Base-by-base conservation (phyloP, 2,888 invertebrate genomes). In the Elmis aenea region DNA sequence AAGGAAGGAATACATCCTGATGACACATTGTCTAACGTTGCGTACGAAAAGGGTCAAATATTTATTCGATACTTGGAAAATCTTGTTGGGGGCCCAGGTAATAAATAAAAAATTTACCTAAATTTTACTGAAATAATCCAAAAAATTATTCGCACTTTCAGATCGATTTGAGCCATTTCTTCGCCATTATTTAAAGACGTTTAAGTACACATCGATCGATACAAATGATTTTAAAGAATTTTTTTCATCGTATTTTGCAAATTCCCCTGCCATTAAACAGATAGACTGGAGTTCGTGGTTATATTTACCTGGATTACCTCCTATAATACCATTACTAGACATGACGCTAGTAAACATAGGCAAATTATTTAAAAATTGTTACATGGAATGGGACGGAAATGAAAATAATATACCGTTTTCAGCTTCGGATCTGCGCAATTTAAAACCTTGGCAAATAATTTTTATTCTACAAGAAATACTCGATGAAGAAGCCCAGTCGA, bases 31-130 rank as follows among this genome's bases (percentile, higher is more conserved):
- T 90, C 90, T 0, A 70, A 75, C 3, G 83, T 95, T 18, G 94
- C 95, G 1, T 95, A 96, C 63, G 90, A 92, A 62, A 96, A 96
- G 68, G 94, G 96, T 1, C 72, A 87, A 69, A 82, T 87, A 1
- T 85, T 96, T 58, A 74, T 96, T 14, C 84, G 88, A 54, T 88
- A 90, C 65, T 68, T 96, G 36, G 95, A 96, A 66, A 77, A 81
- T 48, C 61, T 82, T 3, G 70, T 88, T 14, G 94, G 93, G 18
- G 91, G 92, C 5, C 79, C 87, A 46, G 69, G 84, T 85, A 68
- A 58, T 16, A n/a, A n/a, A 13, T 15, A 18, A 11, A 46, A 46
- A 27, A 18, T 33, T n/a, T 1, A 34, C 6, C 3, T 11, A 16
- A 22, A 9, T 2, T 9, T 34, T 13, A 14, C 9, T 25, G 13